Base-by-base conservation (phyloP, 2,113 vertebrate species). In the Cettia cetti region DNA sequence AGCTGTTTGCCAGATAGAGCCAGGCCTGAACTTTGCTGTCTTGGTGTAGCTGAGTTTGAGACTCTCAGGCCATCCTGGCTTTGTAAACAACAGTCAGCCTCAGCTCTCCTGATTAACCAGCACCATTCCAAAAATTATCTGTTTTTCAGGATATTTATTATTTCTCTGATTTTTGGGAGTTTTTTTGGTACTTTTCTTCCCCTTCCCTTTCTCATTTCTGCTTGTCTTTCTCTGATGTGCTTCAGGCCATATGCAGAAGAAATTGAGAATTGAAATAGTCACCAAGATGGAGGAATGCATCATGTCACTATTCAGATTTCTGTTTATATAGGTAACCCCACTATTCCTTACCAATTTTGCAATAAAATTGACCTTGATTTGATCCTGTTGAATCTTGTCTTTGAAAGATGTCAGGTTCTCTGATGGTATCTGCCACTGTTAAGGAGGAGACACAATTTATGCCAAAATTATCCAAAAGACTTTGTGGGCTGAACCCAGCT, bases 1-100 rank as follows among this genome's bases (percentile, higher is more conserved):
- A 63, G 89, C 89, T 83, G 92, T 64, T 95, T 79, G 75, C 88
- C 86, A 89, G 87, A 95, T 76, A 94, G 85, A n/a, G 28, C 42
- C 63, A 72, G 72, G 76, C 84, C 94, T 89, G 40, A 85, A 79
- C 74, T 96, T 69, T 82, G 74, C 49, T 88, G 76, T 50, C 82
- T 59, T 96, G 77, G 33, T 4, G 17, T 49, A 77, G 60, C 79
- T 24, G 54, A 92, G 83, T 90, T 95, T 68, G 88, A 84, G 91
- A 87, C 82, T 89, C 69, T 59, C 23, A 65, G 88, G 37, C 6
- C 66, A 50, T 72, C 42, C 79, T 83, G 57, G 52, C 47, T 95
- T 72, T 82, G 70, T 93, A 96, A 96, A 93, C 57, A 93, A 49
- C 8, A 81, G 61, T 31, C 64, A 89, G 77, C n/a, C 90, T 60